Evolutionary conservation across 2,113 vertebrate species (phyloP).

Genomic region (Ochotona curzoniae): DNA sequence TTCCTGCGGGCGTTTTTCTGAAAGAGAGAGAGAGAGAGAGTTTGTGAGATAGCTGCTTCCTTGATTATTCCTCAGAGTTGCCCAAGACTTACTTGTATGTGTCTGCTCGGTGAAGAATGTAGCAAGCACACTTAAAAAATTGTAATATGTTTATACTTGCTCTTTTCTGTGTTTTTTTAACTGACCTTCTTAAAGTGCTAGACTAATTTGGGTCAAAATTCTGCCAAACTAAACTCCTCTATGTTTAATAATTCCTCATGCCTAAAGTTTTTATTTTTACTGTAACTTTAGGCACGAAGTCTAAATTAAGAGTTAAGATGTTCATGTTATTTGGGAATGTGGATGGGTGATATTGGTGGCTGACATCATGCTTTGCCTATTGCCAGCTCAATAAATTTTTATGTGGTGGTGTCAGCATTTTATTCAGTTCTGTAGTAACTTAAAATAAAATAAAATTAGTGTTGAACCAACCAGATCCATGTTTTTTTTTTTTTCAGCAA

Average conservation of each 20-base stretch:
- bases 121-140: conserved; percentile 57
- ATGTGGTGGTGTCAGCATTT: conserved; percentile 68
- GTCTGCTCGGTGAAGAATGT: conserved; percentile 56
- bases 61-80: conserved; percentile 46
- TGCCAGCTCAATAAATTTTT: conserved; percentile 77
- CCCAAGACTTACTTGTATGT: conserved; percentile 24
- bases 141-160: conserved; percentile 60
- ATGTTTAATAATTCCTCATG: conserved; percentile 59
- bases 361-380: conserved; percentile 64
- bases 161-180: conserved; percentile 61
- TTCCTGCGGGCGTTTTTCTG: background rate
- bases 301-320: conserved; percentile 64
- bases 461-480: background rate
- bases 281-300: conserved; percentile 34
- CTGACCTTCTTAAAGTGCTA: conserved; percentile 68
- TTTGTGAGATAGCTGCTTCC: background rate
- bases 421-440: conserved; percentile 71
- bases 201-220: conserved; percentile 70
- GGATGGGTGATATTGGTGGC: conserved; percentile 40
- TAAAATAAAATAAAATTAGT: conserved; percentile 68
- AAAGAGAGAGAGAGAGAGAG: too few species aligned
- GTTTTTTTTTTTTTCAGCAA: conserved; percentile 50
- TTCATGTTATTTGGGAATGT: background rate
- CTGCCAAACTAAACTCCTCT: conserved; percentile 74
- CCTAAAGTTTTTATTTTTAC: conserved; percentile 60